Evolutionary conservation across 2,113 vertebrate genomes (phyloP), one percentile per base, ranked within the genome.

Genomic region (Labrus mixtus): DNA sequence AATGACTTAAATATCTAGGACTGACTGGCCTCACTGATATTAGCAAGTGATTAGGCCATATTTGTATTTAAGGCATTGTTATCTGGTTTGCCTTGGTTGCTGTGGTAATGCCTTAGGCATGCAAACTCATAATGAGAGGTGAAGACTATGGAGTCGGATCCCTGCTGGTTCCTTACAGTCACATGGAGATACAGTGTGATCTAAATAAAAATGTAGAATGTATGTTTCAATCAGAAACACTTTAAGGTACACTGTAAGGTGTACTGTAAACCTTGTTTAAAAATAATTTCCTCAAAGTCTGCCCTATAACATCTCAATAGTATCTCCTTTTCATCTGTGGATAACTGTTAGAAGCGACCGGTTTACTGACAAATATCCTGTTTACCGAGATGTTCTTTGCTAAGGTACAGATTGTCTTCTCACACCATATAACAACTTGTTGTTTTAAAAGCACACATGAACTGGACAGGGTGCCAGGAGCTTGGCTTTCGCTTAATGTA

Each of bases 401-500:
- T 50, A 78, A 89, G 83, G 78, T 85, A 79, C 62, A 48, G 37
- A 85, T 62, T 71, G 50, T 53, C 76, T 90, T 83, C 72, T 86
- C 72, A 74, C 74, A 54, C 43, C 58, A 75, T 71, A 76, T 82
- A 78, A 80, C 66, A 2, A 55, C 54, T 74, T 77, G 55, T 77
- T 80, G 45, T 78, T 76, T 67, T 80, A 83, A 86, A 84, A 67
- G 68, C 70, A 83, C 66, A 76, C 73, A 83, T 82, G 78, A 85
- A 73, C 77, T 84, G 83, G 80, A 89, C 64, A 83, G 62, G 75
- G 70, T 93, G 82, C 58, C 84, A 80, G 76, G 83, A 86, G 79
- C 91, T 93, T 89, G 85, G 90, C 91, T 91, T 92, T 89, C 69
- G 73, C 64, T 87, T 90, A 91, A 90, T 88, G 80, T 92, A 92